These are phyloP conservation scores for Acipenser transmontanus DNA, from an alignment of 2,797 vertebrate genomes.

Conservation along the genomic window DNA sequence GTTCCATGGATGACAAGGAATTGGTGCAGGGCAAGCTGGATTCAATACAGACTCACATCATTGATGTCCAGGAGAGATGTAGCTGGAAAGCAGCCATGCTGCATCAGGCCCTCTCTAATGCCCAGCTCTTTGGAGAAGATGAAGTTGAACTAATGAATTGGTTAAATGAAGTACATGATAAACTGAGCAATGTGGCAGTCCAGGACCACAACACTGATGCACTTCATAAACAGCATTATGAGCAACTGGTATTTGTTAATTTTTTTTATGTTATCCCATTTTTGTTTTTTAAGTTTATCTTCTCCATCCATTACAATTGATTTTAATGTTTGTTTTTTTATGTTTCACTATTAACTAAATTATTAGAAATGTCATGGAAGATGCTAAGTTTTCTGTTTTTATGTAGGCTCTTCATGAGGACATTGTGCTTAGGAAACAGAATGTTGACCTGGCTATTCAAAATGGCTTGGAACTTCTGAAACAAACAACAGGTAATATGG, in stretches of 20 bases:
- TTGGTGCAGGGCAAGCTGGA: conserved; percentile 88
- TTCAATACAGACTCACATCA: conserved; percentile 71
- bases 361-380: too few species aligned
- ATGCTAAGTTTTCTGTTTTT: conserved; percentile 18
- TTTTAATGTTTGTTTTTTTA: conserved; percentile 34
- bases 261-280: too few species aligned
- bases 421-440: conserved; percentile 78
- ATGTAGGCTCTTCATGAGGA: conserved; percentile 82
- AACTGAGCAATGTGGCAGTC: conserved; percentile 72
- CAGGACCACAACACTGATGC: conserved; percentile 73
- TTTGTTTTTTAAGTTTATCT: too few species aligned
- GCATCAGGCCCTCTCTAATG: conserved; percentile 86
- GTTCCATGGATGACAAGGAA: conserved; percentile 90
- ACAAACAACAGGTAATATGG: conserved; percentile 82
- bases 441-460: conserved; percentile 82
- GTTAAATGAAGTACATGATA: conserved; percentile 80
- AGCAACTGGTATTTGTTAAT: conserved; percentile 77
- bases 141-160: conserved; percentile 97
- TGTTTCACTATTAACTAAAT: too few species aligned
- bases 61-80: conserved; percentile 87
- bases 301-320: too few species aligned
- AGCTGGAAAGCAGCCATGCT: conserved; percentile 81
- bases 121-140: conserved; percentile 91
- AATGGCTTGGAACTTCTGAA: conserved; percentile 94
- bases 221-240: conserved; percentile 77